These are phyloP conservation scores for Oncorhynchus tshawytscha DNA, from an alignment of 2,113 vertebrate genomes.

Conservation along the genomic window DNA sequence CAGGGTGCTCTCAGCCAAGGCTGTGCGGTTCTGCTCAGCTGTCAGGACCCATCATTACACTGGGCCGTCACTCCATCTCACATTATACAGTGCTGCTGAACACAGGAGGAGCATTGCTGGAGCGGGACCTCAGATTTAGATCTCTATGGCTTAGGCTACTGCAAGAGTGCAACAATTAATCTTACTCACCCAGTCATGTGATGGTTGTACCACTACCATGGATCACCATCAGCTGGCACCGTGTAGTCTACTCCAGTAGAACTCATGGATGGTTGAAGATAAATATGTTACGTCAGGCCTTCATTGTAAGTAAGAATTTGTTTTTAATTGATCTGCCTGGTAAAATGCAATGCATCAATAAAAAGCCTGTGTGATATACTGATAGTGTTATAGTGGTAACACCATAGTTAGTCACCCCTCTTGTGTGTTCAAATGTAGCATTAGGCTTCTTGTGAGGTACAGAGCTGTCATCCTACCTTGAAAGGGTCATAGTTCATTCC, in stretches of 20 bases:
- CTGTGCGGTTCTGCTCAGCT: constrained; percentile 57
- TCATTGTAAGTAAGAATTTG: too few relatives aligned
- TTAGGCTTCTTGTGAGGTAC: constrained; percentile 6
- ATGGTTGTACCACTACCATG: constrained; percentile 9
- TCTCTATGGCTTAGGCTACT: too few relatives aligned
- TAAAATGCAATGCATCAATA: too few relatives aligned
- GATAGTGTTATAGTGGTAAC: too few relatives aligned
- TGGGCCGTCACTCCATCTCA: constrained; percentile 17
- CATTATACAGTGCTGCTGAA: constrained; percentile 31
- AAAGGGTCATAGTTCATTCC: constrained; percentile 35
- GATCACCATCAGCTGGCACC: constrained; percentile 32
- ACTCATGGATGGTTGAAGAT: too few relatives aligned
- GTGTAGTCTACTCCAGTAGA: neutral
- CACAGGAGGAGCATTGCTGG: constrained; percentile 18
- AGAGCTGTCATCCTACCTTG: constrained; percentile 23
- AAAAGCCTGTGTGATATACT: too few relatives aligned
- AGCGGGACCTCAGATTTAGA: neutral
- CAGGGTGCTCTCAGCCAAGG: constrained; percentile 45
- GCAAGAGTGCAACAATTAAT: too few relatives aligned
- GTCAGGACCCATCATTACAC: constrained; percentile 44
- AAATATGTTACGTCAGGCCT: too few relatives aligned
- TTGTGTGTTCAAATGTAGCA: too few relatives aligned
- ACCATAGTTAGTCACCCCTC: neutral
- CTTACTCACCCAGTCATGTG: constrained; percentile 1
- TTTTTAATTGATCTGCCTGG: too few relatives aligned